These are phyloP conservation scores for Sphenodon punctatus DNA, from an alignment of 2,797 vertebrate species.

Conservation along the genomic window DNA sequence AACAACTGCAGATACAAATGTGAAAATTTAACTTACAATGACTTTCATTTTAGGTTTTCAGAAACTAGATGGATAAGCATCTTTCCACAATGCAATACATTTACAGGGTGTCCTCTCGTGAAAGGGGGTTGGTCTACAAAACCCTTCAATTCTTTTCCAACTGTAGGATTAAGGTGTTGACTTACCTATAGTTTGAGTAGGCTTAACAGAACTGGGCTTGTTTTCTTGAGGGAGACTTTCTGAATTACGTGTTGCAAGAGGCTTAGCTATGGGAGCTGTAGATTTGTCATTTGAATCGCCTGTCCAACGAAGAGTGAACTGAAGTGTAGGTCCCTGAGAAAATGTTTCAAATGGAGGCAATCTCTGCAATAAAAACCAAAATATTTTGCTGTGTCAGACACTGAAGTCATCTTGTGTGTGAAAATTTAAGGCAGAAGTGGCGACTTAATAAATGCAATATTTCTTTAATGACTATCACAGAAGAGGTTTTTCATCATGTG, in stretches of 20 bases:
- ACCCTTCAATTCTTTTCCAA: too few relatives aligned
- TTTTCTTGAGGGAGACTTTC: constrained; percentile 91
- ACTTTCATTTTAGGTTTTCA: too few relatives aligned
- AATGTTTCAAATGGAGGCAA: constrained; percentile 99
- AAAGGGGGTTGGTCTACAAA: too few relatives aligned
- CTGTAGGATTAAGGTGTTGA: background rate
- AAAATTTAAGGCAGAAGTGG: background rate
- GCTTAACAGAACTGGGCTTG: constrained; percentile 89
- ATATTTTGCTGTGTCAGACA: background rate
- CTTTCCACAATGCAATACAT: too few relatives aligned
- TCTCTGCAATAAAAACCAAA: constrained; percentile 76
- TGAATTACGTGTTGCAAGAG: constrained; percentile 95
- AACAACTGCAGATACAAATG: background rate
- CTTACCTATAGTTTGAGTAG: constrained; percentile 89
- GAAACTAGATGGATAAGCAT: too few relatives aligned
- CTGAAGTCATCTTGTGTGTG: background rate
- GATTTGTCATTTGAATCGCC: constrained; percentile 92
- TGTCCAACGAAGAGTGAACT: constrained; percentile 97
- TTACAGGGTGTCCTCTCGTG: too few relatives aligned
- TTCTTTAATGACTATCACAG: too few relatives aligned
- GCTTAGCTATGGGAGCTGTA: constrained; percentile 92
- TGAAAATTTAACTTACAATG: too few relatives aligned
- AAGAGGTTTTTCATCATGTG: background rate
- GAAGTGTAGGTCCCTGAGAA: constrained; percentile 99
- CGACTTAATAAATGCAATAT: too few relatives aligned